phyloP scores from a whole-genome alignment of 2,113 vertebrate species.

The Pleuronectes platessa region DNA sequence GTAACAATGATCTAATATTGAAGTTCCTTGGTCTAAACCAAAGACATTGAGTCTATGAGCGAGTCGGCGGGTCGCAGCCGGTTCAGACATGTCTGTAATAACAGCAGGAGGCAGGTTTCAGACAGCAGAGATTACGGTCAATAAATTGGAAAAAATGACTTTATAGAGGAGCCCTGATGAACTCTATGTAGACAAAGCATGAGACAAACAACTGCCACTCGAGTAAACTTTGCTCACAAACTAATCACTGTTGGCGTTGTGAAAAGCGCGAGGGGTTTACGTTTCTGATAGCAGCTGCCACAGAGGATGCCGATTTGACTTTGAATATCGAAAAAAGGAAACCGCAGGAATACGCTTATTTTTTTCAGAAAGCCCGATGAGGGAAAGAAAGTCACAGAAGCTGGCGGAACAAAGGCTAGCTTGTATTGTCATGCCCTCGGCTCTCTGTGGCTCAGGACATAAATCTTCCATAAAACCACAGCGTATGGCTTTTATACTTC shows the following conservation, averaged over 20 bases:
- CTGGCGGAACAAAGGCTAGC: slow-evolving; percentile 1
- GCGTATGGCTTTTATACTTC: slow-evolving; percentile 2
- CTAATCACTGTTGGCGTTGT: background rate
- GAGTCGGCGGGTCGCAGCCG: background rate
- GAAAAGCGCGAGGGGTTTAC: background rate
- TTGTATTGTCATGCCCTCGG: background rate
- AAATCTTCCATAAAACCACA: slow-evolving; percentile 2
- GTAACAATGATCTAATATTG: background rate
- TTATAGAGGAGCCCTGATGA: background rate
- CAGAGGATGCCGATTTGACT: background rate
- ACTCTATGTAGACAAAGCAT: background rate
- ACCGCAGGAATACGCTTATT: background rate
- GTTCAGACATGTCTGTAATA: background rate
- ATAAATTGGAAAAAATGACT: background rate
- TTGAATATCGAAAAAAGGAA: background rate
- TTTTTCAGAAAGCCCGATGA: background rate
- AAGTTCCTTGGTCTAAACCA: background rate
- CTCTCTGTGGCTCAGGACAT: background rate
- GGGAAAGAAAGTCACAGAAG: background rate
- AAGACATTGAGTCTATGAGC: background rate
- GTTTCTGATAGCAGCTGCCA: background rate
- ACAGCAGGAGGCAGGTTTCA: background rate
- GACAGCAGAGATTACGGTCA: background rate
- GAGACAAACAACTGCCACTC: background rate
- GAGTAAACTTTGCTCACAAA: background rate